phyloP scores from a whole-genome alignment of 2,797 vertebrate genomes.

The Brachyrhaphis roseni region DNA sequence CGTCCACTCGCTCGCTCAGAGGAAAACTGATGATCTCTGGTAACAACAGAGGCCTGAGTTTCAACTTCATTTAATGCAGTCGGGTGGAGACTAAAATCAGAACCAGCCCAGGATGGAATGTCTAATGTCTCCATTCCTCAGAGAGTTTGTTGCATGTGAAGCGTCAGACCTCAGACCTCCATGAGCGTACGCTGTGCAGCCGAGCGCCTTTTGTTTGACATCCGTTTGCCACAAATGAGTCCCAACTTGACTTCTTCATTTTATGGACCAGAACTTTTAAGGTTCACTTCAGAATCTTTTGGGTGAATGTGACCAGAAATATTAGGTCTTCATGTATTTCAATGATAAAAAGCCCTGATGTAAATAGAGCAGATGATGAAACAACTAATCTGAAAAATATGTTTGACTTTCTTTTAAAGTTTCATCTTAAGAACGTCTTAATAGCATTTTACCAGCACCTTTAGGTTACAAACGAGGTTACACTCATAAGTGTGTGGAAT shows the following conservation, averaged over 20 bases:
- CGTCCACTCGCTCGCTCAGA: neutral
- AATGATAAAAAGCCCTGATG: no score
- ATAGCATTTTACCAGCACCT: neutral
- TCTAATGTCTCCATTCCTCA: neutral
- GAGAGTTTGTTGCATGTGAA: neutral
- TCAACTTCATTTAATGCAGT: neutral
- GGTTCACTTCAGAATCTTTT: constrained; percentile 19
- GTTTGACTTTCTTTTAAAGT: no score
- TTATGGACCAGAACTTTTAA: constrained; percentile 17
- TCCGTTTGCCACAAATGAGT: neutral
- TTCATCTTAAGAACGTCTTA: neutral
- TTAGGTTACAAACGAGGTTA: no score
- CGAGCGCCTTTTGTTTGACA: constrained; percentile 11
- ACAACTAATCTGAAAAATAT: no score
- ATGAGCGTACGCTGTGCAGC: neutral
- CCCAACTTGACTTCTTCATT: constrained; percentile 12
- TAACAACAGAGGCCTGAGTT: neutral
- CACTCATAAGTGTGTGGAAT: no score
- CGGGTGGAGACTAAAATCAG: neutral
- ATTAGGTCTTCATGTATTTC: neutral
- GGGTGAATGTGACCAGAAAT: constrained; percentile 43
- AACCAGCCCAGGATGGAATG: neutral
- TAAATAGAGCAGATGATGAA: no score
- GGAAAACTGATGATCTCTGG: constrained; percentile 4
- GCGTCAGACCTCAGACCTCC: constrained; percentile 1